Evolutionary conservation across 1,140 invertebrate species (phyloP).

Genomic region (Magallana gigas): DNA sequence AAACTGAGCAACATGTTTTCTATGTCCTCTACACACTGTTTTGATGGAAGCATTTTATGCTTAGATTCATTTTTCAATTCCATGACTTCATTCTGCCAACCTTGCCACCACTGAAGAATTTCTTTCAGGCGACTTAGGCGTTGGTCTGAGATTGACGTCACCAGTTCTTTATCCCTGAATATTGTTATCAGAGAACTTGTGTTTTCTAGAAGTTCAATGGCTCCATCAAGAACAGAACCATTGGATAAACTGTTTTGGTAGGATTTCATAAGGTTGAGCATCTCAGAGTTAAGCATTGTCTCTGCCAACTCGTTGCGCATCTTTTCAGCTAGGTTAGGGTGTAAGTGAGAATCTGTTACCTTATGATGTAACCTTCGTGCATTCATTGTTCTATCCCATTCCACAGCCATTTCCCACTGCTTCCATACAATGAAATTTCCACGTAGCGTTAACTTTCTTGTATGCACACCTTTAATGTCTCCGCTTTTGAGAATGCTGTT

Average conservation of each 20-base stretch:
- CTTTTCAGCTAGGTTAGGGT: constrained; percentile 42
- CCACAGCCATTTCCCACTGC: constrained; percentile 51
- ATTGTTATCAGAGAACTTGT: constrained; percentile 46
- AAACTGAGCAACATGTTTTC: constrained; percentile 19
- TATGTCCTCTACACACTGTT: constrained; percentile 10
- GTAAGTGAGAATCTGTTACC: constrained; percentile 54
- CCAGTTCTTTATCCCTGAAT: constrained; percentile 44
- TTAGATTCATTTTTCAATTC: neutral
- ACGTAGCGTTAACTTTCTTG: constrained; percentile 15
- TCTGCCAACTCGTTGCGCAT: constrained; percentile 63
- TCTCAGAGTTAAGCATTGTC: constrained; percentile 49
- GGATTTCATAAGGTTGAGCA: constrained; percentile 51
- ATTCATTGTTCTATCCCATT: constrained; percentile 53
- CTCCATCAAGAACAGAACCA: constrained; percentile 25
- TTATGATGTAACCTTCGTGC: constrained; percentile 53
- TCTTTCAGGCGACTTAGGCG: constrained; percentile 30
- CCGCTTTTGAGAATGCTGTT: constrained; percentile 46
- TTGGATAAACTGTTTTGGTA: constrained; percentile 38
- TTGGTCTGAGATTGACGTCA: constrained; percentile 33
- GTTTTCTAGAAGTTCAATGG: constrained; percentile 45
- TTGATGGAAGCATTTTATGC: constrained; percentile 27
- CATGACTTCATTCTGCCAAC: constrained; percentile 46
- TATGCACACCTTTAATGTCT: constrained; percentile 30
- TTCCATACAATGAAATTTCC: constrained; percentile 51
- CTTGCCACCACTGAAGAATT: constrained; percentile 44